phyloP scores from a whole-genome alignment of 1,140 invertebrate species.

The Pygmarrhopalites habei region DNA sequence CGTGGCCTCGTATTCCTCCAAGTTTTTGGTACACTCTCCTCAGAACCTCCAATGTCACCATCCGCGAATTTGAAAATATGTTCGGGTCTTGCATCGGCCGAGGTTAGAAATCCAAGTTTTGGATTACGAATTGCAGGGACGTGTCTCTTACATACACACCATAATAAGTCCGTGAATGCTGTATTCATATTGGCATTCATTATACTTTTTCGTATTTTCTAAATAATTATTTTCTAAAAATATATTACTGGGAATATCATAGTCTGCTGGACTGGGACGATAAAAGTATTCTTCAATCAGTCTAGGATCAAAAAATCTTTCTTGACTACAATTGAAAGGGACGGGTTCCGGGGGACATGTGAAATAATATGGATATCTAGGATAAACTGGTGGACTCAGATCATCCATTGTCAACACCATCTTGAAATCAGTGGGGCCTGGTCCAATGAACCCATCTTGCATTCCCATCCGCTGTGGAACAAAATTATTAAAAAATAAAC shows the following conservation, averaged over 20 bases:
- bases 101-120: constrained; percentile 32
- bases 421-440: constrained; percentile 12
- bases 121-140: constrained; percentile 26
- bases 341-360: not conserved
- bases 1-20: constrained; percentile 30
- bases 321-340: constrained; percentile 11
- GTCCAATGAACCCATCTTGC: not conserved
- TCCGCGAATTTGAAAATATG: not conserved
- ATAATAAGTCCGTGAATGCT: constrained; percentile 28
- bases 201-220: no score
- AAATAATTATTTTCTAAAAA: no score
- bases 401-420: constrained; percentile 8
- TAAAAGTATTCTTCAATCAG: not conserved
- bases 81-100: constrained; percentile 9
- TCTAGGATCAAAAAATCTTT: constrained; percentile 12
- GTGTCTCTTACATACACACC: constrained; percentile 11
- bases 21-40: not conserved
- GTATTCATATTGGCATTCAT: no score
- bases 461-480: no score
- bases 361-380: not conserved
- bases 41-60: not conserved
- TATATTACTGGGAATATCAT: constrained; percentile 19
- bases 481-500: no score
- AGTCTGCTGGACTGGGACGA: constrained; percentile 15
- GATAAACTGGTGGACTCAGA: constrained; percentile 8